Conservation (phyloP, 1,140 invertebrate species). For the Zophobas atratus region DNA sequence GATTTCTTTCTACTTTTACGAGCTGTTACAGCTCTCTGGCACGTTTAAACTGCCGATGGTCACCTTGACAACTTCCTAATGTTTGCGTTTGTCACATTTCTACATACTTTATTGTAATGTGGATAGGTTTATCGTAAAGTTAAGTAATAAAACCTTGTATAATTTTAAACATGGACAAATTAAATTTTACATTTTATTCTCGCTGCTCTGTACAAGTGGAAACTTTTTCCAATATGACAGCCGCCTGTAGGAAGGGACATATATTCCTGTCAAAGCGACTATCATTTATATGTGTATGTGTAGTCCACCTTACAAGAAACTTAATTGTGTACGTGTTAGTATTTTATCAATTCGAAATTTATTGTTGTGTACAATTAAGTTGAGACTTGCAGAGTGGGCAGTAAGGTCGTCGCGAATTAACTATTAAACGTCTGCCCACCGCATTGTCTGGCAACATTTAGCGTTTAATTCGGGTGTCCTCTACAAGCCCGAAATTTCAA, state of each 20-base stretch:
- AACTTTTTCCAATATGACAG: conserved; percentile 49
- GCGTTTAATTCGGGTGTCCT: conserved; percentile 12
- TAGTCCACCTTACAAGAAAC: conserved; percentile 54
- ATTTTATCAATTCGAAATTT: conserved; percentile 55
- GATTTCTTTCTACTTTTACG: background rate
- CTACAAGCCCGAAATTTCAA: too few species aligned
- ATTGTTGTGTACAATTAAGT: conserved; percentile 52
- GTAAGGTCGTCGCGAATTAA: conserved; percentile 49
- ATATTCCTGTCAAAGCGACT: conserved; percentile 53
- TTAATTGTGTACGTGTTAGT: conserved; percentile 56
- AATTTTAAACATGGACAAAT: background rate
- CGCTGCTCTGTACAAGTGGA: background rate
- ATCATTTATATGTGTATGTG: conserved; percentile 56
- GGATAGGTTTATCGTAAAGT: background rate
- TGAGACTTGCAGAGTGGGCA: conserved; percentile 42
- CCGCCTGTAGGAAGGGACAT: conserved; percentile 53
- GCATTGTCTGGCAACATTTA: conserved; percentile 27
- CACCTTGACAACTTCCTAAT: conserved; percentile 5
- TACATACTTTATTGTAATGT: background rate
- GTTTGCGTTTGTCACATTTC: background rate
- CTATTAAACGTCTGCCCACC: conserved; percentile 30
- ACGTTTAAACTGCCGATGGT: background rate
- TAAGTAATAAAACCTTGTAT: background rate
- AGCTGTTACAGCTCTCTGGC: background rate
- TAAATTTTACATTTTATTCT: background rate